These are phyloP conservation scores for Macrotis lagotis DNA, from an alignment of 2,113 vertebrate species.

Conservation along the genomic window DNA sequence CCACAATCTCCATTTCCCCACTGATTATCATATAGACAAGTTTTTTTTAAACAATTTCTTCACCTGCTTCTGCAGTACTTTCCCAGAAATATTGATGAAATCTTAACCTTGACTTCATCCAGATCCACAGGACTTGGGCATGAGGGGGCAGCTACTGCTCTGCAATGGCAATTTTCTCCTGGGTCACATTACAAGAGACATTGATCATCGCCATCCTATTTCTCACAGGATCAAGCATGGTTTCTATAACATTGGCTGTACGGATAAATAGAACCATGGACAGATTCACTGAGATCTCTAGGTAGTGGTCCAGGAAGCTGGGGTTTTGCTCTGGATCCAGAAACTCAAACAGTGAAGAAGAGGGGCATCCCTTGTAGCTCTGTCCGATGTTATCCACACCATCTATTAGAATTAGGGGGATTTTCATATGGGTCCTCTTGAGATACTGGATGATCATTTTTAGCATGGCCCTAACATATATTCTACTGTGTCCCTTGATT, in stretches of 20 bases:
- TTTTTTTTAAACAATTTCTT: conserved; percentile 97
- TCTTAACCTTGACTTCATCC: conserved; percentile 87
- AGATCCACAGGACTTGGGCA: conserved; percentile 91
- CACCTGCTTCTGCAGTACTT: conserved; percentile 97
- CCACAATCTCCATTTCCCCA: conserved; percentile 84
- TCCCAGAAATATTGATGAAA: conserved; percentile 96
- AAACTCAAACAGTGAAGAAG: conserved; percentile 94
- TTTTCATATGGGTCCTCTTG: conserved; percentile 98
- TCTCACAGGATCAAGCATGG: conserved; percentile 95
- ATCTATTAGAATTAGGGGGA: conserved; percentile 95
- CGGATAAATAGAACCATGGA: conserved; percentile 99
- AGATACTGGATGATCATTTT: conserved; percentile 89
- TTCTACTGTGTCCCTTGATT: conserved; percentile 98
- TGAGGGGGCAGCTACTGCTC: conserved; percentile 98
- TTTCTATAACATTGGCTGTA: conserved; percentile 95
- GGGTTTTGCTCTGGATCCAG: conserved; percentile 97
- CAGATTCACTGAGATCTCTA: conserved; percentile 96
- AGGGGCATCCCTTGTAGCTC: conserved; percentile 97
- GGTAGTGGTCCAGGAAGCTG: conserved; percentile 97
- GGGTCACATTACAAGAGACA: conserved; percentile 95
- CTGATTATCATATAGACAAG: conserved; percentile 94
- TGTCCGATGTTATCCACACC: conserved; percentile 99
- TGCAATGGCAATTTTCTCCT: conserved; percentile 97
- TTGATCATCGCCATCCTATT: conserved; percentile 99
- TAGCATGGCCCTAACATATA: conserved; percentile 7